Percentiles rank a stretch among this genome's conserved stretches.
Conservation (phyloP, 2,113 vertebrate genomes). For the Motacilla tschutschensis region DNA sequence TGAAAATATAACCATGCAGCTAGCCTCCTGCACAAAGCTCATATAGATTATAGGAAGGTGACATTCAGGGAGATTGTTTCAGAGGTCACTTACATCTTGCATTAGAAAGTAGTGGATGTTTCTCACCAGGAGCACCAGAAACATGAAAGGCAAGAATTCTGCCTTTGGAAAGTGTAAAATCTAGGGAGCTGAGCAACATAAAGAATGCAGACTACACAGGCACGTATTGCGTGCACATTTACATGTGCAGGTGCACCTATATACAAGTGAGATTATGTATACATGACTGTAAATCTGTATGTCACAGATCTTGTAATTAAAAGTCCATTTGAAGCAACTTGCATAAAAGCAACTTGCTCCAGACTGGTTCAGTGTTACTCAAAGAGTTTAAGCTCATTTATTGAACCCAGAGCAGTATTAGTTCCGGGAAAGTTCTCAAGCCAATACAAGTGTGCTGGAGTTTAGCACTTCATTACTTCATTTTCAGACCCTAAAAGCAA, state of each 20-base stretch:
- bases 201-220: neutral
- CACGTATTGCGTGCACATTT: fast-evolving
- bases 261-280: neutral
- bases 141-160: neutral
- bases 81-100: neutral
- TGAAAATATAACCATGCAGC: neutral
- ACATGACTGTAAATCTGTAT: neutral
- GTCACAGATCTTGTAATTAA: neutral
- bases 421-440: neutral
- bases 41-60: neutral
- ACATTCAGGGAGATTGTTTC: neutral
- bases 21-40: neutral
- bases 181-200: neutral
- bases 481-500: slow-evolving; percentile 6
- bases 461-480: neutral
- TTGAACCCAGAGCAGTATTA: neutral
- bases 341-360: neutral
- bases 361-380: neutral
- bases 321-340: neutral
- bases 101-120: neutral
- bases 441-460: neutral
- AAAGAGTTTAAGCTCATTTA: neutral
- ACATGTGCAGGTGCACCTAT: neutral
- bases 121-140: neutral
- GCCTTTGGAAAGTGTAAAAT: neutral